Conservation (phyloP, 1,140 invertebrate species). For the Drosophila pseudoananassae region DNA sequence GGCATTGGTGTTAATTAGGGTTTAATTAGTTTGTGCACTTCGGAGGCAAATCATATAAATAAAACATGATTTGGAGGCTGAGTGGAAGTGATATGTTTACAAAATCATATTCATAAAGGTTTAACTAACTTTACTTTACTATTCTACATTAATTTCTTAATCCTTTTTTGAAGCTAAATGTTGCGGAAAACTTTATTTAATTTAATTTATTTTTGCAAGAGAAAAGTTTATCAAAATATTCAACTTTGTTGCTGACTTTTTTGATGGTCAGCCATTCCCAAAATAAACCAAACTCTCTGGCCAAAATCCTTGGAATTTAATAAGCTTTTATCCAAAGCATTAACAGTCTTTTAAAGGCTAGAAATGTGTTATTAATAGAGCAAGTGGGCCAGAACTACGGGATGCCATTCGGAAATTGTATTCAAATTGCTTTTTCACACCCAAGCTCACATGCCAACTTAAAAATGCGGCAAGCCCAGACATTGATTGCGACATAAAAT, state of each 20-base stretch:
- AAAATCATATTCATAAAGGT: conserved; percentile 3
- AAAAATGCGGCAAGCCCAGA: conserved; percentile 32
- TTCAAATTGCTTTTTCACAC: conserved; percentile 49
- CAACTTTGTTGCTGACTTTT: not conserved
- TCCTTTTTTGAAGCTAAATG: not conserved
- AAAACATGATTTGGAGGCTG: conserved; percentile 19
- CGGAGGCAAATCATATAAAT: conserved; percentile 39
- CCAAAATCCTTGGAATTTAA: not conserved
- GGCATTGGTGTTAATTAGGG: conserved; percentile 46
- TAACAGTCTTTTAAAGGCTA: too few species aligned
- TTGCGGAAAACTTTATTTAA: not conserved
- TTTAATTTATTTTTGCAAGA: not conserved
- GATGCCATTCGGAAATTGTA: not conserved
- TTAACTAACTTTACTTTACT: too few species aligned
- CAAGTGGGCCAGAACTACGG: not conserved
- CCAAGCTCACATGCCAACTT: conserved; percentile 34
- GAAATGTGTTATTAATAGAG: not conserved
- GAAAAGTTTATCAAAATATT: not conserved
- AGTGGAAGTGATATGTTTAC: not conserved
- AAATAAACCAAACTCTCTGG: not conserved
- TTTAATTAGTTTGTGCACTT: conserved; percentile 69
- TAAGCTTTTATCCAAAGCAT: too few species aligned
- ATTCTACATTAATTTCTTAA: too few species aligned
- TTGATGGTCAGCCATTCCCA: not conserved
- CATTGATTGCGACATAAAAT: conserved; percentile 65